Evolutionary conservation across 2,888 invertebrate species (phyloP), one percentile per base, ranked within the genome.

Genomic region (Unio delphinus): DNA sequence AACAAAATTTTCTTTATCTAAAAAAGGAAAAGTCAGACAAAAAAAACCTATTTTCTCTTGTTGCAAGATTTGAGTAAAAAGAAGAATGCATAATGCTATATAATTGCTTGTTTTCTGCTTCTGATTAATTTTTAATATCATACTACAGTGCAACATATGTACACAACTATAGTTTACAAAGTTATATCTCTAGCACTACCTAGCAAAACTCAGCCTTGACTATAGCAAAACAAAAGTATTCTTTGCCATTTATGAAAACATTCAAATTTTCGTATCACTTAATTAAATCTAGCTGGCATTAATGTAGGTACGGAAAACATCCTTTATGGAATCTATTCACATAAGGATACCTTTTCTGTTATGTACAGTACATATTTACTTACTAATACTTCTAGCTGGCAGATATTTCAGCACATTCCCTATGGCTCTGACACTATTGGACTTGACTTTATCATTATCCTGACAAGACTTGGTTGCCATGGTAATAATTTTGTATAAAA

Each of bases 371-470:
- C 23, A 8, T 30, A 58, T 17, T 59, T 55, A 69, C 76, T 75
- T 78, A 86, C 87, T 77, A 45, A 85, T 74, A 68, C 83, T 80
- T 64, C 80, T 76, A 15, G 73, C 74, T 1, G 88, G 85, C 68
- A 95, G 90, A 66, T 95, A 90, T 26, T 94, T 92, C 71, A 96
- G 89, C 54, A 96, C 91, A 88, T 95, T 95, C 2, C 97, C 97
- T 18, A 96, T 90, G 0, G 95, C 94, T 65, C 97, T 92, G 0
- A 95, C 94, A 0, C 94, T 94, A 89, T 95, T 96, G 89, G 94
- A 94, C 91, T 93, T 92, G 68, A 96, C 94, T 92, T 95, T 95
- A 90, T 95, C 95, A 79, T 93, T 94, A 76, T 95, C 95, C 65
- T 90, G 90, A 64, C 94, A 93, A 62, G 93, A 93, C 67, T 92